Evolutionary conservation across 2,113 vertebrate species (phyloP).

Genomic region (Diglossa brunneiventris): DNA sequence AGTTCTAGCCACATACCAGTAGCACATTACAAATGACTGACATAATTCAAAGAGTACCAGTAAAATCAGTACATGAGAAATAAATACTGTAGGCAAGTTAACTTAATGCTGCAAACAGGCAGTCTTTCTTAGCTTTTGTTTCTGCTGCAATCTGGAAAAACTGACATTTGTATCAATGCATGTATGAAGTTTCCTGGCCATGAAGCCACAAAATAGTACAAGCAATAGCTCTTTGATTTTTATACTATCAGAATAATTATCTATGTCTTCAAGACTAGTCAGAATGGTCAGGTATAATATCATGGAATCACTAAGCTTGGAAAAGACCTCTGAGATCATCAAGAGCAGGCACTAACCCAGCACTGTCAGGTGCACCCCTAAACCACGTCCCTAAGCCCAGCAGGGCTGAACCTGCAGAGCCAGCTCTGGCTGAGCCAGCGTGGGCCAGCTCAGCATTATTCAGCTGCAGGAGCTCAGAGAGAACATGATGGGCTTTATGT

Average conservation of each 20-base stretch:
- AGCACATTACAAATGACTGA: neutral
- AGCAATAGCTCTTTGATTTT: neutral
- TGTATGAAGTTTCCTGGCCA: neutral
- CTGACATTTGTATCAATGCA: neutral
- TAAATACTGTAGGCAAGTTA: neutral
- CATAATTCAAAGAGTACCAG: neutral
- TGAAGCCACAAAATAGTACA: neutral
- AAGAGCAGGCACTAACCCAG: neutral
- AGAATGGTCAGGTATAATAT: neutral
- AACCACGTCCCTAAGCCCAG: neutral
- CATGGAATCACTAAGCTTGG: neutral
- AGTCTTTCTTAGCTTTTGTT: neutral
- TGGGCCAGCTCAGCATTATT: no score
- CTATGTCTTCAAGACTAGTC: neutral
- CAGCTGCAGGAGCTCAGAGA: neutral
- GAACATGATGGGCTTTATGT: neutral
- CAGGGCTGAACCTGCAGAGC: neutral
- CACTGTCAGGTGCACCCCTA: neutral
- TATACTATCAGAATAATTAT: neutral
- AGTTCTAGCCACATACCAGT: neutral
- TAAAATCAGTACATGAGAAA: neutral
- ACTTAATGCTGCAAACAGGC: neutral
- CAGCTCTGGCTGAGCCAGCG: neutral
- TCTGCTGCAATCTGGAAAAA: neutral
- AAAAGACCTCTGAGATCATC: neutral